Base-by-base conservation (phyloP, 2,113 vertebrate species). In the Brevimyrus niger region DNA sequence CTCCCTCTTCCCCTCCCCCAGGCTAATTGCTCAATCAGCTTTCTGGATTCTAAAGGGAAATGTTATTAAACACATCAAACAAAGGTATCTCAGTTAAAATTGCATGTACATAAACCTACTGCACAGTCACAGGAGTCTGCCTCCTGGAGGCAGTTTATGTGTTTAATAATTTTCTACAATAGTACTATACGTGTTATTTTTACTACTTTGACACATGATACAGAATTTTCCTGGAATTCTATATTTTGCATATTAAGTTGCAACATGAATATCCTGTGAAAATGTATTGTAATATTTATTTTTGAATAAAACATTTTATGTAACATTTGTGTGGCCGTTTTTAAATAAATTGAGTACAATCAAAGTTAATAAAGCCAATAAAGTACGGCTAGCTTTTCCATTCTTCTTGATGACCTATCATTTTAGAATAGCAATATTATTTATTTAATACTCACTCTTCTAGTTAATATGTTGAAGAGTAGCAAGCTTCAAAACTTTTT, bases 231-330 rank as follows among this genome's bases (percentile, higher is more conserved):
- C 19, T 86, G 17, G 31, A 88, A 44, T 46, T 44, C 44, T 44
- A 80, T 42, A 53, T 65, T 84, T 65, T 89, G 35, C 86, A 89
- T 11, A 23, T 89, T 82, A 48, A 53, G 51, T 38, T 82, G 17
- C n/a, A 48, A 44, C 31, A 85, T 65, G 13, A 69, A 73, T 69
- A 17, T 47, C 58, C 10, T 53, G 48, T 89, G 17, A 10, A 90
- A 87, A 27, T 87, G 65, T 89, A 82, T 82, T 88, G 46, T 82
- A 46, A 55, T 90, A 88, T 90, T 88, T 90, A 88, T 90, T 90
- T 90, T 90, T 82, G n/a, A 90, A 88, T 90, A 90, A 88, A 80
- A 88, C 50, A 44, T 35, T 88, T 88, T 90, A 83, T 88, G 73
- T 83, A 55, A 55, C n/a, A 80, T 46, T 47, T 84, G 38, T 84